Evolutionary conservation across 1,140 invertebrate genomes (phyloP), one percentile per base, ranked within the genome.

Genomic region (Trichogramma pretiosum): DNA sequence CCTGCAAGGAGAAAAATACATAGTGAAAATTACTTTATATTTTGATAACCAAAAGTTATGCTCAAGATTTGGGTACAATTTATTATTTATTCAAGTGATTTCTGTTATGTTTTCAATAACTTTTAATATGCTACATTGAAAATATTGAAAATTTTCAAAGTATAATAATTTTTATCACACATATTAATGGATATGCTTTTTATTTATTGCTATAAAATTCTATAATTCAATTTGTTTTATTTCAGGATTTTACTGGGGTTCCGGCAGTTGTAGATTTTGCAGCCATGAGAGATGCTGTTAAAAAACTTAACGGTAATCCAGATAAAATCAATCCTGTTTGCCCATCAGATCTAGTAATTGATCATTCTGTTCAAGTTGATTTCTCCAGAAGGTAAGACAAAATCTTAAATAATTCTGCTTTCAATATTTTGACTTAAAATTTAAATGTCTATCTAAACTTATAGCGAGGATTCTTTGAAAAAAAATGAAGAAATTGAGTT

Each of bases 221-320:
- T n/a, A n/a, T n/a, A n/a, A n/a, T n/a, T n/a, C n/a, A n/a, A n/a
- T n/a, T n/a, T n/a, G n/a, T n/a, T n/a, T n/a, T 7, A 7, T 28
- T 28, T 28, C 60, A 91, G 85, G 89, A 93, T 73, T 88, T 88
- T 48, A 97, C 92, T 37, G 94, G 94, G n/a, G 93, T 99, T 0
- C 94, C 96, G 14, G 93, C 93, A 8, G 91, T 99, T 9, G 94
- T 98, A 10, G 96, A 99, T 72, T 95, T 99, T 77, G 96, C 96
- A 26, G 92, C 93, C 5, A 98, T 99, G 94, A 75, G 95, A 59
- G 93, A 98, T 77, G 92, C 93, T 17, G 91, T 98, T 0, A 81
- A 87, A 60, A 73, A 77, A 26, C 72, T 98, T 9, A 86, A 85
- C 1, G 91, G 90, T 2, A 76, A 98, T 75, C 89, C 93, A 3